Base-by-base conservation (phyloP, 2,888 invertebrate genomes). In the Conistra vaccinii region DNA sequence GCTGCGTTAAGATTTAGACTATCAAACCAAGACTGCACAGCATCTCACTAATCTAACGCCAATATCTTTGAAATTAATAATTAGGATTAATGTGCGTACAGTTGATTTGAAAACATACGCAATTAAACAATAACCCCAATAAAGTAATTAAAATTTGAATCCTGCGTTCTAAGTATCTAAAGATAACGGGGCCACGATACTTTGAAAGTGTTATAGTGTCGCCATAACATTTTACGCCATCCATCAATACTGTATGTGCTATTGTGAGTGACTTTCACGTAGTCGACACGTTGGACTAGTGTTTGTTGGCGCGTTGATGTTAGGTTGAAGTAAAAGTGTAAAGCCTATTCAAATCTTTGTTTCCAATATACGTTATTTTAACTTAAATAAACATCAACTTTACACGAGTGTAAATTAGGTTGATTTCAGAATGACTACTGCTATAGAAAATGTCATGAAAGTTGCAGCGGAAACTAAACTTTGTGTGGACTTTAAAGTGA, bases 211-310 rank as follows among this genome's bases (percentile, higher is more conserved):
- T 85, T 84, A 78, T 80, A 86, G 74, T 65, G 63, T 69, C 72
- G 68, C 72, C 68, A 84, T 86, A 55, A 84, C 88, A 81, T 76
- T 86, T 84, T 76, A 88, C 76, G 77, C 77, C 62, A 75, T 75
- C 60, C 69, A 80, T 85, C 81, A 78, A 82, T 85, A 81, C 80
- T 85, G 79, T 83, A 69, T 71, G 57, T 76, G 74, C 73, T 76
- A 70, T 78, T 79, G 81, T 73, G 58, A 72, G 73, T 67, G 60
- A 78, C 85, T 89, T 90, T 90, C 87, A 80, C 72, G 73, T 66
- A 80, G 75, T 74, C 66, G 69, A 75, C 77, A 82, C 70, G 78
- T 76, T 76, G 73, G 69, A 73, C 51, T 57, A 32, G 61, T 72
- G 74, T 76, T 78, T 79, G 74, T 68, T 73, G 72, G 51, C 60